Conservation (phyloP, 2,113 vertebrate genomes). For the Nothobranchius kuhntae region DNA sequence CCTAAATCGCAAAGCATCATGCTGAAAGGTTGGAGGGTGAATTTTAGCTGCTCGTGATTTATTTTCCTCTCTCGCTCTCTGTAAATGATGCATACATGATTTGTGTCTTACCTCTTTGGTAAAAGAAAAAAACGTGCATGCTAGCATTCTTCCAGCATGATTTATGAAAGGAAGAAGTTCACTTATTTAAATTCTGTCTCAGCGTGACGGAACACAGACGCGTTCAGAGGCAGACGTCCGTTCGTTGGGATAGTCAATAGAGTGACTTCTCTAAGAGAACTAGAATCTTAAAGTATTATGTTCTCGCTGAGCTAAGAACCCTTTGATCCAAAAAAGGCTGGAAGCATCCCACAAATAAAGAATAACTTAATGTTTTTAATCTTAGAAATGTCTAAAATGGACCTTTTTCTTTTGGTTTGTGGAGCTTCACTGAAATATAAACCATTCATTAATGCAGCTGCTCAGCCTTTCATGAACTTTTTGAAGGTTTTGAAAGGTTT, state of each 20-base stretch:
- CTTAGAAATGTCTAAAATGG: neutral
- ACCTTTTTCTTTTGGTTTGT: neutral
- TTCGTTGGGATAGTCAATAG: conserved; percentile 20
- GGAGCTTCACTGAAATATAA: neutral
- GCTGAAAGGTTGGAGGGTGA: conserved; percentile 78
- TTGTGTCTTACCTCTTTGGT: conserved; percentile 25
- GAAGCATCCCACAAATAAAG: neutral
- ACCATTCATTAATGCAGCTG: neutral
- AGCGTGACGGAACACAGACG: conserved; percentile 29
- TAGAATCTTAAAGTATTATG: conserved; percentile 25
- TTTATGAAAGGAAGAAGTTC: conserved; percentile 31
- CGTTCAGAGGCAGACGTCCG: conserved; percentile 47
- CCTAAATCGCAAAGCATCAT: conserved; percentile 80
- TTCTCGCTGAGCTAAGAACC: conserved; percentile 4
- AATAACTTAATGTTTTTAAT: neutral
- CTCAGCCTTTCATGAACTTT: neutral
- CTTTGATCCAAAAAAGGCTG: neutral
- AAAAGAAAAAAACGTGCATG: conserved; percentile 31
- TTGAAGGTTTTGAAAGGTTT: neutral
- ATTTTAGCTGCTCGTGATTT: conserved; percentile 46
- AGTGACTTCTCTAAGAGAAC: conserved; percentile 34
- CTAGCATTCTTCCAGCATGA: conserved; percentile 43
- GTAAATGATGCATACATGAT: conserved; percentile 36
- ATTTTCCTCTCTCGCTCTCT: conserved; percentile 37
- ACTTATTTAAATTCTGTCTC: conserved; percentile 38